Evolutionary conservation across 2,113 vertebrate species (phyloP).

Genomic region (Mirounga angustirostris): DNA sequence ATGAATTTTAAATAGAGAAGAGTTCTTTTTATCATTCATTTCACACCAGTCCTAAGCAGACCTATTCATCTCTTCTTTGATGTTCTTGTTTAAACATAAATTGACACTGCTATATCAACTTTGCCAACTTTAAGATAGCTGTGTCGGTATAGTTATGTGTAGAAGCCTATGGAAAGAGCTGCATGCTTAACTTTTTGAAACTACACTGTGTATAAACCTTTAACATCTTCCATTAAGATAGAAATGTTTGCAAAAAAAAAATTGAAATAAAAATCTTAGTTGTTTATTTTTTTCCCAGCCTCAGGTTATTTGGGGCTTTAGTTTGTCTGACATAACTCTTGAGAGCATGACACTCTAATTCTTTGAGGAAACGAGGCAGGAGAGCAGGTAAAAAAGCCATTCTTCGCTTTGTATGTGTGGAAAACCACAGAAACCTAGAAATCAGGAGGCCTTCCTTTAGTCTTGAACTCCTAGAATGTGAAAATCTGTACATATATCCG

Average conservation of each 20-base stretch:
- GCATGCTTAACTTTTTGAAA: background rate
- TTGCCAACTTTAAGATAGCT: background rate
- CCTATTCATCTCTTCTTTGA: background rate
- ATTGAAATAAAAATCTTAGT: background rate
- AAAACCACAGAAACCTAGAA: background rate
- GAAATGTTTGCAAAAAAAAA: background rate
- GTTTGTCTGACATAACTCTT: background rate
- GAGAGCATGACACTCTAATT: background rate
- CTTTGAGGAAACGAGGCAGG: background rate
- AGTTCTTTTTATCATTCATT: background rate
- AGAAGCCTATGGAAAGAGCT: background rate
- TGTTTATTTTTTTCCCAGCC: background rate
- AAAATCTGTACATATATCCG: background rate
- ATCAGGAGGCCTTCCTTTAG: background rate
- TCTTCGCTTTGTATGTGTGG: background rate
- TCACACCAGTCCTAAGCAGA: background rate
- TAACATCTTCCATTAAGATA: background rate
- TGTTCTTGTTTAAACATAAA: background rate
- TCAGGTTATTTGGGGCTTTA: background rate
- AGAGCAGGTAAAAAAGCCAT: slow-evolving; percentile 5
- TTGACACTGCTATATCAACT: background rate
- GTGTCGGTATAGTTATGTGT: background rate
- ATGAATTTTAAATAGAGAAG: background rate
- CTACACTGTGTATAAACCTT: background rate
- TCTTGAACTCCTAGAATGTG: background rate